Base-by-base conservation (phyloP, 2,797 vertebrate genomes). In the Takifugu ocellatus region DNA sequence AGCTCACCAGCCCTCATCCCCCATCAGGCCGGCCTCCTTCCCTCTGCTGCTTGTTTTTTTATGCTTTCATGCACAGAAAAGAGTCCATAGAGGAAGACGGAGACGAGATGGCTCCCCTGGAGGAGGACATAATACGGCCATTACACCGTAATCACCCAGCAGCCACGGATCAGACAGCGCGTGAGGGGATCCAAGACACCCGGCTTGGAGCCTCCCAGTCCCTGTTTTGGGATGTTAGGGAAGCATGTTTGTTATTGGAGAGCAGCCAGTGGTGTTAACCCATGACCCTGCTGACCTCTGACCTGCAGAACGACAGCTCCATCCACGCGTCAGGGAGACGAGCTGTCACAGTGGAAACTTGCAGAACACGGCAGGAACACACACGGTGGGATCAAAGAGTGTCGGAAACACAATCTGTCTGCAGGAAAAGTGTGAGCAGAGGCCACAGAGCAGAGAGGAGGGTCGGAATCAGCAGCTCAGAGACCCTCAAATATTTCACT, bases 261-360 rank as follows among this genome's bases (percentile, higher is more conserved):
- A 44, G 64, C 78, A 61, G 61, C 74, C 71, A 52, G 75, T 75
- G 80, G 87, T 70, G 72, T 88, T 90, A 86, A 91, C 88, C 90
- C 82, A 66, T 83, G 76, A 82, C 88, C 85, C 58, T 17, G 31
- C 51, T 68, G 80, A 53, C 83, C 87, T 81, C 62, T 85, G 75
- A 84, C 78, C 87, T 39, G 2, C n/a, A 42, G 75, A 51, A 65
- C 57, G 66, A 71, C 74, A 69, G 70, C 78, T 88, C 84, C 63
- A 51, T 90, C 85, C 85, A 88, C 89, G 78, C 71, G 79, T 91
- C 86, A 59, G 73, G 65, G 49, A 83, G 87, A 88, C 63, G 42
- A 61, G 75, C 81, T 83, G 84, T 88, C 86, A 86, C 66, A 51
- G 6, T 55, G 48, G 78, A 79, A 75, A 71, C 73, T 65, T 71